Evolutionary conservation across 2,113 vertebrate genomes (phyloP), one percentile per base, ranked within the genome.

Genomic region (Galemys pyrenaicus): DNA sequence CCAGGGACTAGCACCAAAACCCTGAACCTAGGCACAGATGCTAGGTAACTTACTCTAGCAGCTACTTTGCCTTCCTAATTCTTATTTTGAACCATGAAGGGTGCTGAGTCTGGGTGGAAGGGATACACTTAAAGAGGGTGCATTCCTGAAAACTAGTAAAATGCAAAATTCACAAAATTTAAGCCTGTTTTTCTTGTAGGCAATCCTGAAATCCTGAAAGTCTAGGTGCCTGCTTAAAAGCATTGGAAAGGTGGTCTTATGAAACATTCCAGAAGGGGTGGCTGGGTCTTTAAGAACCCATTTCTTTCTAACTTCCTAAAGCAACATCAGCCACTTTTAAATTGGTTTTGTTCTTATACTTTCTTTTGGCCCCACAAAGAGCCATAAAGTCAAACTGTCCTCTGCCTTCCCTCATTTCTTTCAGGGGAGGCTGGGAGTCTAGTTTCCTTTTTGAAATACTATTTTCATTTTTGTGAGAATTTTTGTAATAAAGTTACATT

Each of bases 401-500:
- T 58, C 62, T 28, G 20, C 49, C 70, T 80, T 79, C 30, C 41
- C 87, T 79, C 71, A 35, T 1, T 73, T 88, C 81, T 94, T 67
- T 91, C 96, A 96, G 92, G 97, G 85, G 92, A 95, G 93, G 96
- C 80, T 65, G 89, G 78, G 97, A 91, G 97, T 95, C 96, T 97
- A 96, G 97, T 94, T 64, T 97, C 97, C 96, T 80, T 98, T 98
- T 97, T 98, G 96, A 98, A 96, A 98, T 96, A 97, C 93, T 98
- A 98, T 98, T 98, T 98, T 97, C 95, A 86, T 56, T 98, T 98
- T 98, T 98, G 90, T 95, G 97, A 94, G 84, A 97, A 95, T 35
- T 97, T 98, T 98, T 98, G 97, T 98, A 98, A 98, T 98, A 98
- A 98, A 98, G 98, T 85, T 98, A 90, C 98, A 84, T 98, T 98